Evolutionary conservation across 2,113 vertebrate species (phyloP), one percentile per base, ranked within the genome.

Genomic region (Mesoclemmys tuberculata): DNA sequence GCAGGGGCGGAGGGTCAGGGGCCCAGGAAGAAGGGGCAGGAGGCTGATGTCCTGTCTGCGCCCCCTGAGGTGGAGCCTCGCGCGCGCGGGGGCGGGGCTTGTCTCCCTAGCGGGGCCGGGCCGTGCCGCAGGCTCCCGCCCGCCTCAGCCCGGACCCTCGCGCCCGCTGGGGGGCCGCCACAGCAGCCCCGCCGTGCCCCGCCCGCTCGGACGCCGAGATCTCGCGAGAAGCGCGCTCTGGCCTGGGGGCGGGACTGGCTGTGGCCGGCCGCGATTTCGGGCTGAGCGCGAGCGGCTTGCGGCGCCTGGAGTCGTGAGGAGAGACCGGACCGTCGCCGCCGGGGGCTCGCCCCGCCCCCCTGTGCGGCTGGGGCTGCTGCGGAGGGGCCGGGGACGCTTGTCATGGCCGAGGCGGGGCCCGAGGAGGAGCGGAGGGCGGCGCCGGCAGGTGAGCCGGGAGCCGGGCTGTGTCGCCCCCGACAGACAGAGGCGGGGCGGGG

Each of bases 341-440:
- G 46, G 49, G 9, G 81, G 68, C 49, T 93, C 90, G 87, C 88
- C 90, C 91, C 13, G 49, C 29, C 14, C 96, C 82, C 87, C 61
- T 90, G 80, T 96, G 96, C 89, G 82, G 89, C 61, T 52, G 80
- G 78, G 54, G 77, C 21, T 38, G 91, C 95, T 90, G 93, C 91
- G 85, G 94, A 89, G 93, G 92, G 78, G 88, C 49, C 35, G 14
- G 75, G 26, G 94, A 88, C 85, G 92, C 84, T 52, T 49, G 87
- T 89, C 52, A 98, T 97, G 97, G 97, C 97, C 49, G 95, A 95
- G 83, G 89, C 91, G 61, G 82, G 89, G 56, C 21, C 84, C 9
- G 95, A 90, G 85, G 95, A 92, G 80, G 90, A 96, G 80, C 89
- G 89, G 92, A 84, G 89, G 78, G 83, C 41, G 71, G 10, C 41